Evolutionary conservation across 1,140 invertebrate species (phyloP).

Genomic region (Atta texana): DNA sequence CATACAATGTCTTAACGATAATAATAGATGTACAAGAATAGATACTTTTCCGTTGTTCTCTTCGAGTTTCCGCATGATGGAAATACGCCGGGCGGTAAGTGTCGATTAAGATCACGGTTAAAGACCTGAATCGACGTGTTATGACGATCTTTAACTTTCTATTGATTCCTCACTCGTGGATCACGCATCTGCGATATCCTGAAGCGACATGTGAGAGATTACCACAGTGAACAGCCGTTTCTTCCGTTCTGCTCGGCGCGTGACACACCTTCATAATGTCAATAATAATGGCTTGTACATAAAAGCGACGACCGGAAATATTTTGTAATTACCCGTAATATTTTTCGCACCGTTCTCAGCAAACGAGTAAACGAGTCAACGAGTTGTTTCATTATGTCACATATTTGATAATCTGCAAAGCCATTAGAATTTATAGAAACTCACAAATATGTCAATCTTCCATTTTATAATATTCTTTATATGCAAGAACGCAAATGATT

Average conservation of each 20-base stretch:
- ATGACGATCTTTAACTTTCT: constrained; percentile 55
- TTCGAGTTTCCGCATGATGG: constrained; percentile 32
- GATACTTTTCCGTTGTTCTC: background rate
- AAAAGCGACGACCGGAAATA: constrained; percentile 39
- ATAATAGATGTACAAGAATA: background rate
- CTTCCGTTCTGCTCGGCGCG: constrained; percentile 37
- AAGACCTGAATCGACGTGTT: constrained; percentile 48
- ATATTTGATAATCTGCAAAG: constrained; percentile 4
- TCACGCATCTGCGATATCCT: constrained; percentile 61
- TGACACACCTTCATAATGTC: constrained; percentile 43
- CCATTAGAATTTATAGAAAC: constrained; percentile 4
- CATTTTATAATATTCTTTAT: background rate
- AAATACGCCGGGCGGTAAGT: constrained; percentile 43
- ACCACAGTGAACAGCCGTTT: constrained; percentile 27
- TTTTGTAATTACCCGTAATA: constrained; percentile 41
- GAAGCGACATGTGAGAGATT: constrained; percentile 55
- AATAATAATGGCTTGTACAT: background rate
- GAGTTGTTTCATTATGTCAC: background rate
- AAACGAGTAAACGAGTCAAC: background rate
- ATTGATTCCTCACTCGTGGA: constrained; percentile 58
- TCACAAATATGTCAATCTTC: background rate
- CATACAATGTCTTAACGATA: background rate
- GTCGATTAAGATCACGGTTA: constrained; percentile 43
- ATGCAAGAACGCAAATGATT: background rate
- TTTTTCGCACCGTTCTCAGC: background rate